Evolutionary conservation across 2,113 vertebrate species (phyloP).

Genomic region (Colaptes auratus): DNA sequence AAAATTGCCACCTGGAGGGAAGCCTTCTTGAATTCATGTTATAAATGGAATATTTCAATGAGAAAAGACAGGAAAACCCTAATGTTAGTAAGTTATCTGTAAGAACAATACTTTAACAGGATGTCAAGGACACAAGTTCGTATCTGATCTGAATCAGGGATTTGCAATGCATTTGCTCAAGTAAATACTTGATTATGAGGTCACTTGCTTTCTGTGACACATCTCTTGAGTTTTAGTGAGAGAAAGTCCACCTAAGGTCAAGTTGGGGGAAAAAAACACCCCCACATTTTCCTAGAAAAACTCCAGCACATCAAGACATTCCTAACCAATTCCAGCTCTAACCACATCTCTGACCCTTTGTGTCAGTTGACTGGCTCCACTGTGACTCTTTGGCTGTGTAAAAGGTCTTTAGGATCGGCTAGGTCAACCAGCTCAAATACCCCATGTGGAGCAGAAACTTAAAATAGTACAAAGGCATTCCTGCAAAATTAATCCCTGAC

Average conservation of each 20-base stretch:
- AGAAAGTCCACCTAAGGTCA: background rate
- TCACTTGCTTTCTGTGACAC: background rate
- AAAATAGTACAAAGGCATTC: conserved; percentile 23
- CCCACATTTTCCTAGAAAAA: background rate
- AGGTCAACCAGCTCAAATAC: background rate
- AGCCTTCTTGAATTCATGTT: background rate
- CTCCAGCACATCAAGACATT: background rate
- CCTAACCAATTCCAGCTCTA: background rate
- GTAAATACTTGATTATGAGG: background rate
- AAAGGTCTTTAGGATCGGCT: background rate
- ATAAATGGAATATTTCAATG: background rate
- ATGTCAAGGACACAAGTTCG: background rate
- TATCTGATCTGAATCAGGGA: background rate
- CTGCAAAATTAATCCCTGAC: background rate
- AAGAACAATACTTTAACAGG: background rate
- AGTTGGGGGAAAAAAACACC: background rate
- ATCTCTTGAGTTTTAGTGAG: background rate
- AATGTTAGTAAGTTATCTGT: background rate
- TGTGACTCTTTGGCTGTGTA: background rate
- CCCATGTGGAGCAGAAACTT: background rate
- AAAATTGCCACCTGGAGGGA: background rate
- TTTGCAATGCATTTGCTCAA: background rate
- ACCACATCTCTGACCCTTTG: background rate
- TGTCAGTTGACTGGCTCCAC: background rate
- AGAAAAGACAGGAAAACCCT: background rate